Evolutionary conservation across 2,113 vertebrate genomes (phyloP).

Genomic region (Petroica traversi): DNA sequence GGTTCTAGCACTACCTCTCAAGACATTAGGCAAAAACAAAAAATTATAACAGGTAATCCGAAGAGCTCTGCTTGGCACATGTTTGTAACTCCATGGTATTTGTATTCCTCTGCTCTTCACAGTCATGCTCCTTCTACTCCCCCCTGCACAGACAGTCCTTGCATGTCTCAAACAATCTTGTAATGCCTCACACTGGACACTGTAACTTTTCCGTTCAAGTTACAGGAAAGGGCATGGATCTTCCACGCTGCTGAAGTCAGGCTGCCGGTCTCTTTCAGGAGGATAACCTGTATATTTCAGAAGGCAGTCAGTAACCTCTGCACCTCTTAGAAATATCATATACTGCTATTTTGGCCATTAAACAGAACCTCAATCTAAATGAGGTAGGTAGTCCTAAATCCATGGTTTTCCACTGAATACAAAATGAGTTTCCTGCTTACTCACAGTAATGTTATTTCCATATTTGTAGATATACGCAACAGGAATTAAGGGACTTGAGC

Average conservation of each 20-base stretch:
- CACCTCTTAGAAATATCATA: background rate
- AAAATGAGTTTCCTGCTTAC: background rate
- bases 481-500: background rate
- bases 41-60: accelerated
- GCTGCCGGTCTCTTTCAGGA: background rate
- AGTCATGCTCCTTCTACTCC: background rate
- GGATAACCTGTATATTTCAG: background rate
- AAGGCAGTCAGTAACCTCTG: background rate
- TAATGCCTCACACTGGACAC: background rate
- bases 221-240: background rate
- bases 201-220: background rate
- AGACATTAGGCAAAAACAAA: background rate
- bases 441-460: background rate
- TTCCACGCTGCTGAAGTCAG: background rate
- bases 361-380: background rate
- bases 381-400: background rate
- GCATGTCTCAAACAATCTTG: background rate
- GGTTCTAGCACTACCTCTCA: background rate
- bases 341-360: background rate
- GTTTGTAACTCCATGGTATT: background rate
- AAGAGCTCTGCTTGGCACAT: background rate
- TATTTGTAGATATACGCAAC: background rate
- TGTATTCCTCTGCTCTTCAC: background rate
- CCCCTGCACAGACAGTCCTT: background rate
- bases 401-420: background rate